phyloP scores from a whole-genome alignment of 2,797 vertebrate species.

The Cottoperca gobio region DNA sequence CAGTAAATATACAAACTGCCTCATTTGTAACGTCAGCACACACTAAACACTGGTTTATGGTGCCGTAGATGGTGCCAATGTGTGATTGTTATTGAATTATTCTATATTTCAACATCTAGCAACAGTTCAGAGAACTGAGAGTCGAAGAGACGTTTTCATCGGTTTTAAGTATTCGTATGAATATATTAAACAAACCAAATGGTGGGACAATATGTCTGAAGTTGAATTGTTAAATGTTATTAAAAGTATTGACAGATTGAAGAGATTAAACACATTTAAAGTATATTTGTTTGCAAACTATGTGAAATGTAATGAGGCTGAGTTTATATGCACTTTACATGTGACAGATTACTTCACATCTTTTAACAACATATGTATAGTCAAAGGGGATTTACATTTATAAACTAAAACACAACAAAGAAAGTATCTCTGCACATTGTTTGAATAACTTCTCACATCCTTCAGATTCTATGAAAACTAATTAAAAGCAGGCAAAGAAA shows the following conservation, averaged over 20 bases:
- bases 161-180: neutral
- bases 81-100: neutral
- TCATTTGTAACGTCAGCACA: neutral
- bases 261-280: neutral
- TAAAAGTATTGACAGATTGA: neutral
- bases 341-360: neutral
- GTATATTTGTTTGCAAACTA: neutral
- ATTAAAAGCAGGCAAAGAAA: conserved; percentile 5
- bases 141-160: too few species aligned
- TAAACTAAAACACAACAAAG: conserved; percentile 5
- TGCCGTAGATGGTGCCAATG: neutral
- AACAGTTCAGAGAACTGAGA: neutral
- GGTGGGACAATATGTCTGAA: neutral
- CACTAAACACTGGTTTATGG: neutral
- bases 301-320: neutral
- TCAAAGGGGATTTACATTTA: conserved; percentile 17
- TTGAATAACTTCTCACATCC: conserved; percentile 6
- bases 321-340: neutral
- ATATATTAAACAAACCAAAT: conserved; percentile 1
- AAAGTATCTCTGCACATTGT: conserved; percentile 27
- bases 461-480: neutral
- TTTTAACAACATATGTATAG: neutral
- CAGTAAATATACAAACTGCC: neutral
- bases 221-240: neutral
- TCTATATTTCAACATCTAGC: neutral